Base-by-base conservation (phyloP, 2,797 vertebrate genomes). In the Rhinatrema bivittatum region DNA sequence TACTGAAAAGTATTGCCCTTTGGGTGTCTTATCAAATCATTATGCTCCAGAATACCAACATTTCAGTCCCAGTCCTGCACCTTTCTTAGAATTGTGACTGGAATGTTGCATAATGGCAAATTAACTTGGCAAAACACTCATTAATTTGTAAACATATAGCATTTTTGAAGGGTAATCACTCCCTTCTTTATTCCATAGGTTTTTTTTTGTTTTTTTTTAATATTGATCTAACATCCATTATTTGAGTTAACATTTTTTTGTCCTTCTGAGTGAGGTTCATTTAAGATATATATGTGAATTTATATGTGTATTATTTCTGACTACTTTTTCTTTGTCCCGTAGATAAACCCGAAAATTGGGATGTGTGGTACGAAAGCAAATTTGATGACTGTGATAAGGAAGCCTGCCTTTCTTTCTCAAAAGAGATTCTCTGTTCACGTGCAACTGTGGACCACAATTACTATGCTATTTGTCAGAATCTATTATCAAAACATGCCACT, bases 371-470 rank as follows among this genome's bases (percentile, higher is more conserved):
- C 10, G 95, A 99, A 72, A 98, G 93, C 82, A 94, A 89, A 21
- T 97, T 95, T 23, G 94, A 99, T 70, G 93, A 97, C 71, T 97
- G 94, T 42, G 94, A 98, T 70, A 87, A 95, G 52, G 96, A 99
- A 73, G 95, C 94, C 61, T 99, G 96, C 53, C 82, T 99, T 39
- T 98, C 95, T n/a, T 99, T 98, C 80, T 99, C 96, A 9, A 98
- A 98, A 71, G 94, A 98, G 68, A 89, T 90, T 13, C 88, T 99
- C 18, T 99, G 96, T 54, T 87, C 90, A 46, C 78, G 92, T 29
- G 90, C 91, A 65, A 98, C 91, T 16, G 92, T 94, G 70, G 96
- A 99, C 83, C 96, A 99, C 79, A 99, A 99, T 78, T 99, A 95
- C 20, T 99, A 98, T 14, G 95, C 96, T 32, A 43, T 99, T 68